Base-by-base conservation (phyloP, 2,113 vertebrate species). In the Cichladusa arquata region DNA sequence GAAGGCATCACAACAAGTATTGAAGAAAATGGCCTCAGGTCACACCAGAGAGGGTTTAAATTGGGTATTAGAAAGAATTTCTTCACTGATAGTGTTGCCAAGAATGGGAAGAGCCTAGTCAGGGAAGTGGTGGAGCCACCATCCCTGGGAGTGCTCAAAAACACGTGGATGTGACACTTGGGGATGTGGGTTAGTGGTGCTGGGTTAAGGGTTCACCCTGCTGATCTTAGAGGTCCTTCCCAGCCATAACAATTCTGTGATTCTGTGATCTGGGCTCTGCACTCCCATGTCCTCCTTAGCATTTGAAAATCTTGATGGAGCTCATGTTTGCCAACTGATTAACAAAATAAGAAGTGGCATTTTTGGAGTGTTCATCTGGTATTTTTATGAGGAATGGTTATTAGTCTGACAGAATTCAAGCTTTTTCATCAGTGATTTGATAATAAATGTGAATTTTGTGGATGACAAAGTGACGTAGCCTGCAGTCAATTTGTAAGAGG, bases 111-210 rank as follows among this genome's bases (percentile, higher is more conserved):
- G 11, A 60, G 29, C 24, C 10, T 53, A 1, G 9, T 13, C 29
- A 67, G 24, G 25, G 29, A 25, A 17, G n/a, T 67, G 53, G 19
- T n/a, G 24, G 69, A 34, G 19, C 61, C 47, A 9, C 38, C 38
- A 61, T 12, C 45, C 69, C 47, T 34, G 29, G 24, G 15, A 61
- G 17, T 14, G 53, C 18, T 19, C 20, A 22, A 15, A n/a, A 23
- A 22, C 5, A 1, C 2, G 4, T 19, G 40, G 24, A 31, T 40
- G 40, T 82, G 47, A 29, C 47, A 31, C 22, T 0, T 54, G 29
- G 47, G 70, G n/a, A 40, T 12, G 2, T 1, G 26, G 38, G 47
- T 16, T 4, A 7, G 26, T 3, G 5, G 11, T 12, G n/a, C 13
- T 60, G 36, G 36, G 36, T 36, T 36, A 36, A 36, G 36, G 36